Base-by-base conservation (phyloP, 1,140 invertebrate species). In the Lepidurus couesii region DNA sequence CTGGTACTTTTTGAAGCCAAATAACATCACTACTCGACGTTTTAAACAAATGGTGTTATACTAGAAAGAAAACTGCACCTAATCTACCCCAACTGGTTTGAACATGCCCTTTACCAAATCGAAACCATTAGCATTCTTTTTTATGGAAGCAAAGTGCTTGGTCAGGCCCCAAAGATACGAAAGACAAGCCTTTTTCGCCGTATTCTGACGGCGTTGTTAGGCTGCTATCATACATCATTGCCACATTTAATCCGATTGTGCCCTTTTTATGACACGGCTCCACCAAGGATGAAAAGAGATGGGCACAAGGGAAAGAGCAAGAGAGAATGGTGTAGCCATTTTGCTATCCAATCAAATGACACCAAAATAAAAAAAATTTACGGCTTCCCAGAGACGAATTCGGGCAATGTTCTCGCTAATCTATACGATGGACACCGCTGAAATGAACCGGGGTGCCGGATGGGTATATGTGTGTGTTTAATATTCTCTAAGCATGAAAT, bases 81-180 rank as follows among this genome's bases (percentile, higher is more conserved):
- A 65, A 65, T 65, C 53, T 65, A 65, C 53, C 53, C 53, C 53
- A 65, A 65, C 53, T 65, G 53, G 53, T 65, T 65, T 65, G 53
- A 65, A 65, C 53, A 65, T 65, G 53, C 16, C 53, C 53, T 21
- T 65, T 65, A 13, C 53, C 53, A 65, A 65, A 65, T 65, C 53
- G 53, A 65, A 65, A 65, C 53, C 53, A 65, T 65, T 65, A 65
- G 53, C 53, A 65, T 65, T 65, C 53, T 65, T 65, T 65, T 65
- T 65, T 65, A 65, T 16, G 8, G 53, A 65, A 65, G 53, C 53
- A 16, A 65, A 65, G 53, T 65, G 53, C 53, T 65, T 65, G 53
- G 53, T 65, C 53, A 65, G 53, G 53, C 16, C 21, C 13, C 53
- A 65, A 65, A 65, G 53, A 65, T 65, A 13, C 21, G 53, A 65